Percentiles rank a stretch among this genome's conserved stretches.
Evolutionary conservation across 2,888 invertebrate genomes (phyloP).

Genomic region (Melipona beecheii): DNA sequence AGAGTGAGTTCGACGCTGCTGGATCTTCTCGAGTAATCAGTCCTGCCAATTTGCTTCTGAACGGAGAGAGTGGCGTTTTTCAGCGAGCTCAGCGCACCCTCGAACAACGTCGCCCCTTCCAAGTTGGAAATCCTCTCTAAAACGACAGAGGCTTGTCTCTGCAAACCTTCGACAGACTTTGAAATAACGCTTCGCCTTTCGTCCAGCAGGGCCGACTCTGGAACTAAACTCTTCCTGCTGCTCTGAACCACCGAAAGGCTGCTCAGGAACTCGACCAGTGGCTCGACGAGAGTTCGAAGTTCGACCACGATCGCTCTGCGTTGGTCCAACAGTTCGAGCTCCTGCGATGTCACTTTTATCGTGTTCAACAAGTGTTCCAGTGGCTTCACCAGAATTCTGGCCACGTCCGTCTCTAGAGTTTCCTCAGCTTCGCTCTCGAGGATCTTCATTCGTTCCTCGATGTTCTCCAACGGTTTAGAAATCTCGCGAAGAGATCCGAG

Average conservation of each 20-base stretch:
- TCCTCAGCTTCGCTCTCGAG: constrained; percentile 63
- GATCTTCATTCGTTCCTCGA: constrained; percentile 69
- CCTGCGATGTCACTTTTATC: constrained; percentile 60
- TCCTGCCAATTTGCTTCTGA: constrained; percentile 71
- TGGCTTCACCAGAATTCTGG: constrained; percentile 70
- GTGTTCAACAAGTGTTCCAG: constrained; percentile 64
- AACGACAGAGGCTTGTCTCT: constrained; percentile 60
- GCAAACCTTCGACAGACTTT: constrained; percentile 72
- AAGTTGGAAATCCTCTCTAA: constrained; percentile 53
- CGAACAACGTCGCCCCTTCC: constrained; percentile 42
- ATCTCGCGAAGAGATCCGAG: constrained; percentile 71
- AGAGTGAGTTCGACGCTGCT: constrained; percentile 65
- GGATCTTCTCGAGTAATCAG: constrained; percentile 69
- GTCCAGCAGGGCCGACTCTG: constrained; percentile 70
- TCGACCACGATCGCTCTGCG: constrained; percentile 62
- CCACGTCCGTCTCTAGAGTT: constrained; percentile 72
- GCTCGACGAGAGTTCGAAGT: constrained; percentile 70
- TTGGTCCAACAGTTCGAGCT: constrained; percentile 59
- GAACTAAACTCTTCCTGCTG: constrained; percentile 71
- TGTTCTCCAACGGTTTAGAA: constrained; percentile 71
- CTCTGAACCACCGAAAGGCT: constrained; percentile 75
- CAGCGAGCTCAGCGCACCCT: constrained; percentile 63
- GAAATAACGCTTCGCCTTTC: constrained; percentile 76
- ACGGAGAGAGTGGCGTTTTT: constrained; percentile 70
- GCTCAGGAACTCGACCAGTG: constrained; percentile 76